Evolutionary conservation across 2,888 invertebrate genomes (phyloP), one percentile per base, ranked within the genome.

Genomic region (Agelastica alni): DNA sequence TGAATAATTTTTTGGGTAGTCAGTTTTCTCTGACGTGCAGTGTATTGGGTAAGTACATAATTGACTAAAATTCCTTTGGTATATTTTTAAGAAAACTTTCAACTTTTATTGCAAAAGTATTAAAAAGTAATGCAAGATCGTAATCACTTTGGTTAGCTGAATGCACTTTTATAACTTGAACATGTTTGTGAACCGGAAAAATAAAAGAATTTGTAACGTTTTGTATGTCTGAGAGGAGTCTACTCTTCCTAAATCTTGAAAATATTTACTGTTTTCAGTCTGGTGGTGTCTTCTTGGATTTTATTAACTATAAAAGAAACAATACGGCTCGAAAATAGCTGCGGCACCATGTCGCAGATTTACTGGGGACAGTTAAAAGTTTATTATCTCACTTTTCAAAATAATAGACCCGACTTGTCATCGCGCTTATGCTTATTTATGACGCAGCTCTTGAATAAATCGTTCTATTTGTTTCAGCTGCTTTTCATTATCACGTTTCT

Each of bases 291-390:
- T 31, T 18, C 30, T 41, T 32, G 14, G 14, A 43, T 48, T 53
- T 53, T 48, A 53, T 53, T 37, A 48, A 28, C 48, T 48, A 46
- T 53, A 53, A 53, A 53, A 46, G 42, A 43, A 48, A 53, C 53
- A 53, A 53, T 53, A 48, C 37, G 31, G 4, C 14, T 42, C 47
- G 42, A 53, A 53, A 53, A 47, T 53, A 53, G 47, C 41, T 17
- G 20, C 26, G 30, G 26, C 30, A 41, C 41, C 45, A 22, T 48
- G 43, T 53, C 44, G 43, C 53, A 53, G 47, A 53, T 53, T 53
- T 53, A 53, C 36, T 48, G 53, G 20, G 31, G 32, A 53, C 42
- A 43, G 42, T 53, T 48, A 53, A 53, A 53, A 53, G 41, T 53
- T 53, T 53, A 53, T 48, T 53, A 53, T 47, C 48, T 43, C 36